Evolutionary conservation across 37 sponge, comb jelly and placozoan genomes (phyloP).

Genomic region (Oscarella lobularis): DNA sequence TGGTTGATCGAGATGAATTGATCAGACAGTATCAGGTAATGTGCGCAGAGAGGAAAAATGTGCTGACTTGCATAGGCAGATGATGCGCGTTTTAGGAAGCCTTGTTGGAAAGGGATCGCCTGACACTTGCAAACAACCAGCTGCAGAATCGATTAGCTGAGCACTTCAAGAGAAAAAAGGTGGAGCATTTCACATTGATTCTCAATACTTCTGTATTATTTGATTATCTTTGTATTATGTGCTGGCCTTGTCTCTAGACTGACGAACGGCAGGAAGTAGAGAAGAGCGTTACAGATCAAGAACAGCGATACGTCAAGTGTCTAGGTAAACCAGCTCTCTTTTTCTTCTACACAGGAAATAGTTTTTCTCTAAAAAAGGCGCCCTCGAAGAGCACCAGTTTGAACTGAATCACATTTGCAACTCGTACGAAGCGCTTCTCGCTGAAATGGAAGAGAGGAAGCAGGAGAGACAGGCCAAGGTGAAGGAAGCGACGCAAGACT

Average conservation of each 20-base stretch:
- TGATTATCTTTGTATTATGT: no score
- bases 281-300: slow-evolving; percentile 70
- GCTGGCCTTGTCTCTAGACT: slow-evolving; percentile 12
- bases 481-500: slow-evolving; percentile 30
- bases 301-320: slow-evolving; percentile 71
- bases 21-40: not conserved
- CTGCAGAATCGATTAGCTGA: not conserved
- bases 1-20: not conserved
- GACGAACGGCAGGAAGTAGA: slow-evolving; percentile 72
- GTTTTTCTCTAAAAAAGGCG: slow-evolving; percentile 21
- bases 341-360: no score
- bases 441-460: slow-evolving; percentile 30
- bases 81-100: not conserved
- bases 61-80: not conserved
- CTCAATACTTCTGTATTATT: no score
- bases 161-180: not conserved
- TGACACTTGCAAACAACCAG: not conserved
- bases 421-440: slow-evolving; percentile 11
- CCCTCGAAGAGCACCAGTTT: slow-evolving; percentile 38
- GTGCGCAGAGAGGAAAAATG: not conserved
- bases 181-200: no score
- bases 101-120: not conserved
- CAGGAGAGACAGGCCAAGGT: slow-evolving; percentile 39
- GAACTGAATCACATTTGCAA: slow-evolving; percentile 40
- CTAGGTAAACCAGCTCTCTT: slow-evolving; percentile 22